Percentiles rank a stretch among this genome's conserved stretches.
phyloP scores from a whole-genome alignment of 30 jellyfish, hydroid and myxozoan species.

The Cassiopea xamachana region DNA sequence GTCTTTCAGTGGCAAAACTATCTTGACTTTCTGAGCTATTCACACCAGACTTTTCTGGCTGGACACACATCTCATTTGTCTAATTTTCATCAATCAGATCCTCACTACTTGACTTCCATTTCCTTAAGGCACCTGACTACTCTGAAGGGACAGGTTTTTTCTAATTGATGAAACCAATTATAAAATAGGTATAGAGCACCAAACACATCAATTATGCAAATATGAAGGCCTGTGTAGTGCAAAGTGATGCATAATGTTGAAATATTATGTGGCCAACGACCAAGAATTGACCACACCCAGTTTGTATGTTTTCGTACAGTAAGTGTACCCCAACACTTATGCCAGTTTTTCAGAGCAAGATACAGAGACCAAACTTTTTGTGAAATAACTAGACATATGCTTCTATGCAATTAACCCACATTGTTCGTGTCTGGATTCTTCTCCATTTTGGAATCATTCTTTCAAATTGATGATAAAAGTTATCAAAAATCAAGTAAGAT shows the following conservation, averaged over 20 bases:
- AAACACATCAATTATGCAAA: not conserved
- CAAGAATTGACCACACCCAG: not conserved
- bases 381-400: not conserved
- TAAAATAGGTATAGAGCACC: not conserved
- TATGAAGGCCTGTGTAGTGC: not conserved
- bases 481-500: not conserved
- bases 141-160: not conserved
- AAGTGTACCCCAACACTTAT: not conserved
- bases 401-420: not conserved
- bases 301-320: not conserved
- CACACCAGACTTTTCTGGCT: too few relatives aligned
- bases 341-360: not conserved
- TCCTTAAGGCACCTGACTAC: not conserved
- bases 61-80: too few relatives aligned
- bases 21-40: not conserved
- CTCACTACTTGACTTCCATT: too few relatives aligned
- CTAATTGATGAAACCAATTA: not conserved
- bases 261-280: not conserved
- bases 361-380: not conserved
- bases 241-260: not conserved
- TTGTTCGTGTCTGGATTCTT: not conserved
- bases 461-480: not conserved
- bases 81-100: too few relatives aligned
- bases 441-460: not conserved
- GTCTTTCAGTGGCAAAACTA: slow-evolving; percentile 42